phyloP scores from a whole-genome alignment of 1,140 invertebrate species.

The Calephelis nemesis region DNA sequence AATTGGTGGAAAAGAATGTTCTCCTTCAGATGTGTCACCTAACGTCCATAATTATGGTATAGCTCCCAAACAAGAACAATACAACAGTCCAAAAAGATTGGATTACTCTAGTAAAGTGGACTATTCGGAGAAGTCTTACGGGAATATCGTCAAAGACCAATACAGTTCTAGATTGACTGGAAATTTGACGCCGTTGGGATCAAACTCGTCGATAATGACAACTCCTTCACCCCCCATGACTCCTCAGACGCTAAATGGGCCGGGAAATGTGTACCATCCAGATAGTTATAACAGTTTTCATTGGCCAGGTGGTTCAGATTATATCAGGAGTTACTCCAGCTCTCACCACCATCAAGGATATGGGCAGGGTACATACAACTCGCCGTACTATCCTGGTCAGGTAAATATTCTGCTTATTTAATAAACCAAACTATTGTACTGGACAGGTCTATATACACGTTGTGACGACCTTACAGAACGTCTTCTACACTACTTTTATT shows the following conservation, averaged over 20 bases:
- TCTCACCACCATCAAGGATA: constrained; percentile 80
- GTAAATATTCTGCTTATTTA: constrained; percentile 38
- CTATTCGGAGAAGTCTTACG: constrained; percentile 65
- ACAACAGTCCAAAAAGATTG: constrained; percentile 66
- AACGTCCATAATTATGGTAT: constrained; percentile 68
- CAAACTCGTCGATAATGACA: constrained; percentile 83
- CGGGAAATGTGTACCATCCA: constrained; percentile 76
- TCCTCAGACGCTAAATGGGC: constrained; percentile 76
- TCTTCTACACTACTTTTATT: too few species aligned
- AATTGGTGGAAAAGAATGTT: constrained; percentile 67
- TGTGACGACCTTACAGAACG: too few species aligned
- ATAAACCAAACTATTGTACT: too few species aligned
- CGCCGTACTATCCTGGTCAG: constrained; percentile 77
- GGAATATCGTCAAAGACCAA: constrained; percentile 67
- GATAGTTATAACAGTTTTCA: constrained; percentile 81
- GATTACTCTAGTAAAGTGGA: constrained; percentile 69
- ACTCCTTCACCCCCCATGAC: constrained; percentile 83
- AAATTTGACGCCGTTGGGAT: constrained; percentile 82
- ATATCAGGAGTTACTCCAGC: constrained; percentile 71
- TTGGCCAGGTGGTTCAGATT: constrained; percentile 77
- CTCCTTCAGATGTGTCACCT: constrained; percentile 54
- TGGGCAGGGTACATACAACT: constrained; percentile 81
- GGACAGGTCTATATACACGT: too few species aligned
- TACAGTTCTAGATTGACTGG: constrained; percentile 74
- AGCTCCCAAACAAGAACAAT: constrained; percentile 69